Evolutionary conservation across 2,888 invertebrate species (phyloP).

Genomic region (Caenorhabditis sinica): DNA sequence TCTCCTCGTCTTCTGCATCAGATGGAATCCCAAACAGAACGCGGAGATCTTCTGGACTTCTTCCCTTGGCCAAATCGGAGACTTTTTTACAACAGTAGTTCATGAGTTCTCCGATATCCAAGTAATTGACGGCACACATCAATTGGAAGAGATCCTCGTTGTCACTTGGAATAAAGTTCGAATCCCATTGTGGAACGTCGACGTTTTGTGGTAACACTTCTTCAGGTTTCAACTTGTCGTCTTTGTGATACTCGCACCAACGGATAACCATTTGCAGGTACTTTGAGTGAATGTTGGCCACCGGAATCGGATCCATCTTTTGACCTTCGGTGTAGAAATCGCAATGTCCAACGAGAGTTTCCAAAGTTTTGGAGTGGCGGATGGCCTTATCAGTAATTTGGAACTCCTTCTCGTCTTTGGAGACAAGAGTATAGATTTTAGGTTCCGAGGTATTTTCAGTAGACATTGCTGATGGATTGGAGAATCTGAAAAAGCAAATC

Average conservation of each 20-base stretch:
- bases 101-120: constrained; percentile 5
- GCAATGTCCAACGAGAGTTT: not conserved
- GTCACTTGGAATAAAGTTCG: not conserved
- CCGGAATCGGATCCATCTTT: not conserved
- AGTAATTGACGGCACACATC: constrained; percentile 4
- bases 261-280: not conserved
- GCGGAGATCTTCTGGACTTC: constrained; percentile 8
- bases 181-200: constrained; percentile 1
- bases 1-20: not conserved
- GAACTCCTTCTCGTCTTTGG: not conserved
- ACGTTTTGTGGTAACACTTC: not conserved
- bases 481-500: not conserved
- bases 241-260: constrained; percentile 21
- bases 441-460: not conserved
- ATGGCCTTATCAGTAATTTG: not conserved
- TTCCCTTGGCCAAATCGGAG: not conserved
- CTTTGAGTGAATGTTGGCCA: not conserved
- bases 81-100: not conserved
- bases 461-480: not conserved
- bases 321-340: not conserved
- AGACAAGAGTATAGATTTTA: not conserved
- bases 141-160: constrained; percentile 7
- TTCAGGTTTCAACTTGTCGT: not conserved
- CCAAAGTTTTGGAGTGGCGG: not conserved
- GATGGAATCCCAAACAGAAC: constrained; percentile 14